phyloP scores from a whole-genome alignment of 2,888 invertebrate species.

The Ornithoptera priamus region DNA sequence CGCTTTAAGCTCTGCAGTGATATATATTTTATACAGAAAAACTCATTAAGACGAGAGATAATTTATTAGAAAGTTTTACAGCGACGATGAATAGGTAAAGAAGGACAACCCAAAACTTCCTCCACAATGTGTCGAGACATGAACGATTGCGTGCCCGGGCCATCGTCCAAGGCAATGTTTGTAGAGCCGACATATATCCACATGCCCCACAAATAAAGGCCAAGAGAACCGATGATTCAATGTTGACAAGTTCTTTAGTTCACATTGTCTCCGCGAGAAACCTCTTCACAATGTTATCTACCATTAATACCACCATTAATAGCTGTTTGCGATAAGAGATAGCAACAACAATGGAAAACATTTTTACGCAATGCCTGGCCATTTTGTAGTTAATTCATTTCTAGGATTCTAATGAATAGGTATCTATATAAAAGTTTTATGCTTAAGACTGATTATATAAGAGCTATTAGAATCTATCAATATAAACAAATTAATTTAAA shows the following conservation, averaged over 20 bases:
- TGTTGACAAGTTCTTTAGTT: slow-evolving; percentile 21
- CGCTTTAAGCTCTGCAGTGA: no score
- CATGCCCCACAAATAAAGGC: slow-evolving; percentile 22
- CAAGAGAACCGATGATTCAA: slow-evolving; percentile 28
- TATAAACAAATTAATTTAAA: no score
- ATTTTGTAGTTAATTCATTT: slow-evolving; percentile 27
- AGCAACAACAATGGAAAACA: slow-evolving; percentile 32
- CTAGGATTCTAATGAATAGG: slow-evolving; percentile 16
- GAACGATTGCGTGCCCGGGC: slow-evolving; percentile 8
- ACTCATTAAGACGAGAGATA: no score
- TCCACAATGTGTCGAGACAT: slow-evolving; percentile 16
- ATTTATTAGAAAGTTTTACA: no score
- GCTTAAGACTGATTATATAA: no score
- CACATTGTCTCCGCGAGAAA: slow-evolving; percentile 24
- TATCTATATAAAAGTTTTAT: background rate
- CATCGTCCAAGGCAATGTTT: slow-evolving; percentile 27
- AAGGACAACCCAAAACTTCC: slow-evolving; percentile 10
- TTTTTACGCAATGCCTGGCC: slow-evolving; percentile 32
- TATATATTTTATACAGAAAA: no score
- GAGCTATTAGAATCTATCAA: no score
- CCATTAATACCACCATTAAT: slow-evolving; percentile 21
- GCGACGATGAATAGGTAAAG: background rate
- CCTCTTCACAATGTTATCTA: slow-evolving; percentile 27
- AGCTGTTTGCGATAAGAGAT: slow-evolving; percentile 31
- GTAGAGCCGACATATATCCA: slow-evolving; percentile 20